Percentiles rank a stretch among this genome's conserved stretches.
Conservation (phyloP, 2,888 invertebrate genomes). For the Xylota sylvarum region DNA sequence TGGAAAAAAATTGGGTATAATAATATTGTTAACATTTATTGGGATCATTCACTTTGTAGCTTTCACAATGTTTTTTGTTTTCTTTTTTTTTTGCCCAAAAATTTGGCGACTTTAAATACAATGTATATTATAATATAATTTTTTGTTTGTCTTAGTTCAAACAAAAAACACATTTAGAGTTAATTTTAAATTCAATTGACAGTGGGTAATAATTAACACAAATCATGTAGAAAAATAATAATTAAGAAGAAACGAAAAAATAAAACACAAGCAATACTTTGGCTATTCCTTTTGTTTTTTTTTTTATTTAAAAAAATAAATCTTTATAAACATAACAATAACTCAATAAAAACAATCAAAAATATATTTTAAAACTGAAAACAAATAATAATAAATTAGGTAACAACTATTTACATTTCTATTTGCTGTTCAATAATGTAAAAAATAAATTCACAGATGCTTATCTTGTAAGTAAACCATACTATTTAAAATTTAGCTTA, state of each 20-base stretch:
- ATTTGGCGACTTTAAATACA: conserved; percentile 44
- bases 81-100: conserved; percentile 49
- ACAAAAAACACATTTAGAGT: conserved; percentile 48
- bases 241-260: conserved; percentile 22
- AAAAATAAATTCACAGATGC: conserved; percentile 73
- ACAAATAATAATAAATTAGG: conserved; percentile 9
- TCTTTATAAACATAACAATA: conserved; percentile 56
- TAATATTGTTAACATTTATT: conserved; percentile 65
- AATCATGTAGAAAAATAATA: neutral
- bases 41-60: conserved; percentile 48
- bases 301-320: conserved; percentile 70
- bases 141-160: conserved; percentile 10
- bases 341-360: conserved; percentile 35
- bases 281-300: conserved; percentile 32
- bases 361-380: conserved; percentile 8
- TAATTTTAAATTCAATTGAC: conserved; percentile 64
- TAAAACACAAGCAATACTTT: conserved; percentile 41
- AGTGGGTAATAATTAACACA: conserved; percentile 20
- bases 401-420: conserved; percentile 58
- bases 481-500: conserved; percentile 56
- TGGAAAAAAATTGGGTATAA: conserved; percentile 44
- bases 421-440: conserved; percentile 47
- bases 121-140: conserved; percentile 41
- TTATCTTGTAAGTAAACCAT: conserved; percentile 70
- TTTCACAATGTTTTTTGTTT: conserved; percentile 37